A percentile compares a stretch with the other conserved stretches of the same genome.
Evolutionary conservation across 1,140 invertebrate species (phyloP).

Genomic region (Andrena cerasifolii): DNA sequence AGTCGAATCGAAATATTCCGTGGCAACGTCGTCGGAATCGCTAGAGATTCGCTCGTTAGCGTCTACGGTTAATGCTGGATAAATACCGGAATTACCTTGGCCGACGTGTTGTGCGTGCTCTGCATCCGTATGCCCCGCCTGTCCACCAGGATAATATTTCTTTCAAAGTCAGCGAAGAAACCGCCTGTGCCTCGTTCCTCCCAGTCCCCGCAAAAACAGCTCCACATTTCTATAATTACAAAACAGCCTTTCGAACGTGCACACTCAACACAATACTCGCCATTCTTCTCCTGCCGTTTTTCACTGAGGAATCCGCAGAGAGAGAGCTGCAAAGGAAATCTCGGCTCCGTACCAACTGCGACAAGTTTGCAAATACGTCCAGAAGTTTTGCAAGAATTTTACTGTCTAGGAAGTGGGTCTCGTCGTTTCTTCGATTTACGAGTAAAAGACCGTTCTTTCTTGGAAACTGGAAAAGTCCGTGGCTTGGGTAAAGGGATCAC

Average conservation of each 20-base stretch:
- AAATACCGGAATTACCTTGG: conserved; percentile 49
- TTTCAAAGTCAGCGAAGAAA: not conserved
- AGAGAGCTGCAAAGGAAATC: too few species aligned
- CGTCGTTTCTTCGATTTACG: not conserved
- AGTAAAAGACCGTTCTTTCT: not conserved
- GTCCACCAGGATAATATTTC: conserved; percentile 25
- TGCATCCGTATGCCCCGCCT: conserved; percentile 24
- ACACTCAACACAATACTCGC: not conserved
- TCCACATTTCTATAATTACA: conserved; percentile 9
- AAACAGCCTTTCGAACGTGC: not conserved
- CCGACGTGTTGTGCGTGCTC: conserved; percentile 48
- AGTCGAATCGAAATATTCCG: conserved; percentile 67
- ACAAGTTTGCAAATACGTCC: too few species aligned
- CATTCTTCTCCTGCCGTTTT: not conserved
- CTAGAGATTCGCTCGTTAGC: conserved; percentile 68
- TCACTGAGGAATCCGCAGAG: not conserved
- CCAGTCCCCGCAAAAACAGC: not conserved
- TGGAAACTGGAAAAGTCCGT: not conserved
- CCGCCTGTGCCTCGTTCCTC: not conserved
- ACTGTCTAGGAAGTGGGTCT: not conserved
- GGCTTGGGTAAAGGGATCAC: not conserved
- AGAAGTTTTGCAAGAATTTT: conserved; percentile 1
- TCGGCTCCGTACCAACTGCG: not conserved
- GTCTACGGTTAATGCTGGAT: conserved; percentile 40
- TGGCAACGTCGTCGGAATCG: conserved; percentile 35